Evolutionary conservation across 2,113 vertebrate genomes (phyloP).

Genomic region (Bolborhynchus lineola): DNA sequence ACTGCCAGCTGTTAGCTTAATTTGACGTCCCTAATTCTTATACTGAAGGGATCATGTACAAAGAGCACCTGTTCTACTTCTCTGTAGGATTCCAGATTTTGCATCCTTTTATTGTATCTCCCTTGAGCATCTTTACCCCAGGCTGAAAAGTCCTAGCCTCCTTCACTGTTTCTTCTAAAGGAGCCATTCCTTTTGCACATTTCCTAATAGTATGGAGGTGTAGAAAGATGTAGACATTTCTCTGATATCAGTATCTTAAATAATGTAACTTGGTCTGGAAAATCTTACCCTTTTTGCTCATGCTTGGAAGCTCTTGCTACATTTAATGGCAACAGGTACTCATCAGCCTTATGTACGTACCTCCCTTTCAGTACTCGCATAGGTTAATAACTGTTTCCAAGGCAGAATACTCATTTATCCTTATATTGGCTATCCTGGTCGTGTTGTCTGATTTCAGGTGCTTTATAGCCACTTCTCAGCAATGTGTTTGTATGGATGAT

Average conservation of each 20-base stretch:
- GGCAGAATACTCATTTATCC: neutral
- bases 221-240: neutral
- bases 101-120: rapidly evolving
- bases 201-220: neutral
- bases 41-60: neutral
- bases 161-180: neutral
- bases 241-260: neutral
- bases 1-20: neutral
- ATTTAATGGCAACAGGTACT: neutral
- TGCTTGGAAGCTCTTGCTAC: neutral
- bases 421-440: neutral
- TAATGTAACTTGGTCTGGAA: neutral
- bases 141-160: neutral
- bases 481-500: neutral
- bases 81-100: neutral
- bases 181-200: neutral
- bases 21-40: neutral
- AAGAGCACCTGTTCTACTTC: rapidly evolving
- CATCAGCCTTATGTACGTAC: neutral
- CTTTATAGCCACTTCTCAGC: neutral
- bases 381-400: neutral
- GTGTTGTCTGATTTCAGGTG: neutral
- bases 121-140: neutral
- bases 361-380: neutral
- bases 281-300: neutral